Conservation (phyloP, 1,140 invertebrate species). For the Drosophila sp. region DNA sequence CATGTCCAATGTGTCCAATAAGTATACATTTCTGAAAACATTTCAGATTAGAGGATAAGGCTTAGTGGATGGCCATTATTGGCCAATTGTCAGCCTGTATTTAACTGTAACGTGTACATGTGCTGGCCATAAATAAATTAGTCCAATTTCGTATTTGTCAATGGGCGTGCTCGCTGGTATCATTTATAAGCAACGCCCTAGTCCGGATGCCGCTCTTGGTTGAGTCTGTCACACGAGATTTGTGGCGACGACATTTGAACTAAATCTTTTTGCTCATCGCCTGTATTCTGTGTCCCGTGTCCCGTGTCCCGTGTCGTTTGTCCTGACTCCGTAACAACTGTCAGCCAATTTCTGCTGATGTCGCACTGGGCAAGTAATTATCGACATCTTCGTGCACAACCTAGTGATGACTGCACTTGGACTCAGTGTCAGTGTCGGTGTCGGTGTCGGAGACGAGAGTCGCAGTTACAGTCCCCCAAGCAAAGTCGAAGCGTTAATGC, state of each 20-base stretch:
- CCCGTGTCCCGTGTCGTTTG: conserved; percentile 20
- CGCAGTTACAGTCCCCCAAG: conserved; percentile 31
- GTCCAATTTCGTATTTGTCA: conserved; percentile 64
- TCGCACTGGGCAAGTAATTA: conserved; percentile 78
- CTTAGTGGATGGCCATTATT: neutral
- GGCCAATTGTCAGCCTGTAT: conserved; percentile 16
- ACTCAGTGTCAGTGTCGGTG: conserved; percentile 3
- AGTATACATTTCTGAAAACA: too few species aligned
- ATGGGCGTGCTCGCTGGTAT: conserved; percentile 60
- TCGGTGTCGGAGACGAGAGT: neutral
- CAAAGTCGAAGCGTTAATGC: conserved; percentile 78
- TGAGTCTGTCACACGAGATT: conserved; percentile 67
- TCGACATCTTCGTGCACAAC: conserved; percentile 46
- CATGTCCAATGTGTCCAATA: too few species aligned
- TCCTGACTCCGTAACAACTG: conserved; percentile 38
- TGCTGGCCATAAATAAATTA: conserved; percentile 70
- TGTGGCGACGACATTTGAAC: conserved; percentile 64
- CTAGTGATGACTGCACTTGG: conserved; percentile 37
- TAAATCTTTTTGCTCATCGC: conserved; percentile 53
- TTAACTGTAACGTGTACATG: conserved; percentile 42
- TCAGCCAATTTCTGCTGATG: conserved; percentile 79
- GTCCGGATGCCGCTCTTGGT: conserved; percentile 11
- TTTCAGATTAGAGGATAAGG: neutral
- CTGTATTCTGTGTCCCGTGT: too few species aligned
- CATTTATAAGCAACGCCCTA: conserved; percentile 69